Evolutionary conservation across 2,797 vertebrate species (phyloP).

Genomic region (Microctenopoma lineatum): DNA sequence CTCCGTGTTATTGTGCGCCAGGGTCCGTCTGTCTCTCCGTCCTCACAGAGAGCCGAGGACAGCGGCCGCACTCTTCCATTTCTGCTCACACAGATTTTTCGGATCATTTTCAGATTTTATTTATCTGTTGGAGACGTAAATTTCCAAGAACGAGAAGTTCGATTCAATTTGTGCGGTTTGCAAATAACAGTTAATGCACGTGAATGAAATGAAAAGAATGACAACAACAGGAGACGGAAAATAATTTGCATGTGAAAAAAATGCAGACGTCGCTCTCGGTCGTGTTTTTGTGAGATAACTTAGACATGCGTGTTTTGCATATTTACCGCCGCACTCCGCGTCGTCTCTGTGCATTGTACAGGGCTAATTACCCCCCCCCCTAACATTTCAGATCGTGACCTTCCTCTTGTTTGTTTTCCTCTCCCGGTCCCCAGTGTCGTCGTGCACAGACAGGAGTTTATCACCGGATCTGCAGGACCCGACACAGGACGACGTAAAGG

Average conservation of each 20-base stretch:
- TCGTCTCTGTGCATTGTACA: conserved; percentile 17
- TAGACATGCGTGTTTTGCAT: background rate
- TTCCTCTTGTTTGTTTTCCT: conserved; percentile 45
- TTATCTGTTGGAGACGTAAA: background rate
- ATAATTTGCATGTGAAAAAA: background rate
- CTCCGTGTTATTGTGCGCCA: conserved; percentile 39
- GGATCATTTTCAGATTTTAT: no score
- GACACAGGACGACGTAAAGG: conserved; percentile 93
- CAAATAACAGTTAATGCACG: background rate
- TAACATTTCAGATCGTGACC: conserved; percentile 60
- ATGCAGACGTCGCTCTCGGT: background rate
- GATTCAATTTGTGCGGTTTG: background rate
- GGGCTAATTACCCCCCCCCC: conserved; percentile 28
- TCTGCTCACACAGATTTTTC: no score
- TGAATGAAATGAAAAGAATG: background rate
- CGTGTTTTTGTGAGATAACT: no score
- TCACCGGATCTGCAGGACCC: conserved; percentile 95
- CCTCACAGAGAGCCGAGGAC: conserved; percentile 10
- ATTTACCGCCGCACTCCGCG: background rate
- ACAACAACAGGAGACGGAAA: no score
- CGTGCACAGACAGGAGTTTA: conserved; percentile 96
- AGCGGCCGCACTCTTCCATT: background rate
- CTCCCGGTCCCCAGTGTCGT: conserved; percentile 87
- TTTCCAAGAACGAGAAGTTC: no score
- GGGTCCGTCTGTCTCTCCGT: conserved; percentile 27